Base-by-base conservation (phyloP, 2,888 invertebrate species). In the Fissipunctia ypsillon region DNA sequence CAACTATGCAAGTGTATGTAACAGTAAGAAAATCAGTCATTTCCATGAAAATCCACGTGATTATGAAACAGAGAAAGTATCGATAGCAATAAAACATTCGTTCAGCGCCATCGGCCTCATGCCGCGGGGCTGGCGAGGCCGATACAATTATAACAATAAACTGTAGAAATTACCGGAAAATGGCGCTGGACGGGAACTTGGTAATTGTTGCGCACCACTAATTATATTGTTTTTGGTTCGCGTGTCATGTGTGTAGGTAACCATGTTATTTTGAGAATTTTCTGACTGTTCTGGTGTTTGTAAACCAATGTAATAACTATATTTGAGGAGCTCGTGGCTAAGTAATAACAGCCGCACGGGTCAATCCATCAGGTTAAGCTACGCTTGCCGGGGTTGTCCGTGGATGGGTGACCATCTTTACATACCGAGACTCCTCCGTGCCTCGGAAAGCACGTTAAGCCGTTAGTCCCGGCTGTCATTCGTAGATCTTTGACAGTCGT, bases 161-260 rank as follows among this genome's bases (percentile, higher is more conserved):
- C 52, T 60, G 63, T 67, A 70, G 60, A 73, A 83, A 85, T 80
- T 76, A 76, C 80, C 68, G 81, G 81, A 68, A 85, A 83, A 83
- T 78, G 67, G 54, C 64, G 56, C 45, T 59, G 66, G 66, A 73
- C 81, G 31, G 69, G 69, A 80, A 73, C 54, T 14, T 12, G 14
- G 25, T 57, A 72, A 73, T 76, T 73, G 25, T 65, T 57, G 54
- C 54, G 57, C 35, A 54, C 31, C 35, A 35, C 22, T 64, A 67
- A 69, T 69, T 76, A 71, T 57, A 59, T 66, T 59, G 45, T 66
- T 71, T 67, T 48, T 71, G 6, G 22, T 35, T 68, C n/a, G 56
- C 59, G 48, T 52, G 63, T 14, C 45, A 28, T 60, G 35, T 66
- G 66, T 41, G 84, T 73, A 61, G 63, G 64, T n/a, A n/a, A n/a